These are phyloP conservation scores for Ranitomeya imitator DNA, from an alignment of 2,113 vertebrate genomes.

Conservation along the genomic window DNA sequence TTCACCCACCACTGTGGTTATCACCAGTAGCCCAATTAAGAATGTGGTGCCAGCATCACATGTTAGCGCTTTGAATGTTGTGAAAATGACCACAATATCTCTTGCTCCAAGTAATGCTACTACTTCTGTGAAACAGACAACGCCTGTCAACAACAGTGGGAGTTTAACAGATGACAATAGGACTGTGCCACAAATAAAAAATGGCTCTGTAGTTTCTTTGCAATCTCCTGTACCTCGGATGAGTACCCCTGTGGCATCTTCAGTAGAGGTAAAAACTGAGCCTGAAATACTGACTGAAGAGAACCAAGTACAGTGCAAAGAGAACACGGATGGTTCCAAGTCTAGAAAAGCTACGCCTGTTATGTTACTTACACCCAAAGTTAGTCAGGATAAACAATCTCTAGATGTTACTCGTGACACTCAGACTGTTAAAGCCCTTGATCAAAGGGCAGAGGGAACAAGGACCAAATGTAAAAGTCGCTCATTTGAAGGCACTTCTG, in stretches of 20 bases:
- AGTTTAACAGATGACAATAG: slow-evolving; percentile 73
- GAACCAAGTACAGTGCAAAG: slow-evolving; percentile 71
- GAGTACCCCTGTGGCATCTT: slow-evolving; percentile 63
- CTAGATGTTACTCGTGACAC: slow-evolving; percentile 76
- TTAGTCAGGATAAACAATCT: slow-evolving; percentile 74
- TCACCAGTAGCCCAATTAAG: slow-evolving; percentile 92
- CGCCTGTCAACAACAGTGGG: slow-evolving; percentile 71
- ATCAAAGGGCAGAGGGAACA: slow-evolving; percentile 72
- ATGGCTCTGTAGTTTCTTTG: slow-evolving; percentile 80
- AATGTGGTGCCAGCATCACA: slow-evolving; percentile 91
- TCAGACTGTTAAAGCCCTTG: slow-evolving; percentile 74
- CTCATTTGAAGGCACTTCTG: slow-evolving; percentile 67
- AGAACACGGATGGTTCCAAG: slow-evolving; percentile 66
- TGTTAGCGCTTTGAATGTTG: slow-evolving; percentile 87
- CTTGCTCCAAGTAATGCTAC: slow-evolving; percentile 78
- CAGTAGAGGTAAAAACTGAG: slow-evolving; percentile 85
- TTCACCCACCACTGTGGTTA: slow-evolving; percentile 91
- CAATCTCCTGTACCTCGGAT: slow-evolving; percentile 77
- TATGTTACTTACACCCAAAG: slow-evolving; percentile 67
- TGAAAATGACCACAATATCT: slow-evolving; percentile 95
- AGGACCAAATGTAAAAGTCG: slow-evolving; percentile 76
- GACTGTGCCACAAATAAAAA: slow-evolving; percentile 76
- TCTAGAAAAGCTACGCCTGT: slow-evolving; percentile 64
- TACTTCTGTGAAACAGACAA: slow-evolving; percentile 79
- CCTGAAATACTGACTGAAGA: slow-evolving; percentile 81